These are phyloP conservation scores for Lophura nycthemera DNA, from an alignment of 2,113 vertebrate species.

Conservation along the genomic window DNA sequence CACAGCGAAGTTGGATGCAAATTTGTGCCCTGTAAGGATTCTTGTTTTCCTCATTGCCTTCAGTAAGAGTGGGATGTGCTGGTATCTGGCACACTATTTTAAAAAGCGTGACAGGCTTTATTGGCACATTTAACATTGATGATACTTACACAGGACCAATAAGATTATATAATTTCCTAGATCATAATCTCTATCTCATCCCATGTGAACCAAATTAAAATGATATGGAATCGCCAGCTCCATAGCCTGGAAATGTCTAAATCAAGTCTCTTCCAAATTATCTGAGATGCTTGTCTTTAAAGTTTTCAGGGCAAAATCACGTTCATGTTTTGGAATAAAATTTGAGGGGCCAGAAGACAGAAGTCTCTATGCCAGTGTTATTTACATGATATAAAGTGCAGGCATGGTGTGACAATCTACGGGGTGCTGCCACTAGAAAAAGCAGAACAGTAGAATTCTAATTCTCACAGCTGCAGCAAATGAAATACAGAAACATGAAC, in stretches of 20 bases:
- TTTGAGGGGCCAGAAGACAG: background rate
- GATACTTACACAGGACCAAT: background rate
- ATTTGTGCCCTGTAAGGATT: background rate
- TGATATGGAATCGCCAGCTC: background rate
- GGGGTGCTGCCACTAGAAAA: background rate
- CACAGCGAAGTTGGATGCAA: background rate
- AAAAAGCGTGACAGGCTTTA: background rate
- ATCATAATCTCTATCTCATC: background rate
- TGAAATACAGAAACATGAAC: background rate
- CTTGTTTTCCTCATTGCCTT: background rate
- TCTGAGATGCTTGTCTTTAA: background rate
- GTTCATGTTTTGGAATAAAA: background rate
- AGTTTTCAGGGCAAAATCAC: background rate
- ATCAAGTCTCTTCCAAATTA: background rate
- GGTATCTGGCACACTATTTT: background rate
- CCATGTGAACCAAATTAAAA: background rate
- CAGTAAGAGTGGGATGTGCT: rapidly evolving
- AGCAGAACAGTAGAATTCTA: background rate
- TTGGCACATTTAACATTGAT: background rate
- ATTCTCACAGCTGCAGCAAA: background rate
- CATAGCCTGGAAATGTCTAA: slow-evolving; percentile 3
- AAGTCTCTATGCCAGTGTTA: background rate
- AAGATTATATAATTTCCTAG: background rate
- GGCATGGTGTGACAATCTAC: background rate
- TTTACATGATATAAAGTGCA: background rate